Percentiles rank a stretch among this genome's conserved stretches.
Conservation (phyloP, 2,888 invertebrate species). For the Tupiocoris notatus region DNA sequence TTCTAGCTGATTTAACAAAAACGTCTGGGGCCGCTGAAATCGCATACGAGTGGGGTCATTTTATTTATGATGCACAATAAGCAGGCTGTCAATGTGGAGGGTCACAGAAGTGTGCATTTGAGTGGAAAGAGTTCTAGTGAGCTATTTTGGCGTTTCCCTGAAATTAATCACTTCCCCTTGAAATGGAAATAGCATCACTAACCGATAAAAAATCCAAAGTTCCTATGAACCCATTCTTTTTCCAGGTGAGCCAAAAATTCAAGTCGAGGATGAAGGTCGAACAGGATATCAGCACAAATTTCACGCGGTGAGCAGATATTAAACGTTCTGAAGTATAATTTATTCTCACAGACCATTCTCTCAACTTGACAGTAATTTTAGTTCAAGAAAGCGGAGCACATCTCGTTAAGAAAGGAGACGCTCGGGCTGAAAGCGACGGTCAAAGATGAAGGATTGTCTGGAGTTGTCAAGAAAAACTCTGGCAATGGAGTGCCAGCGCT, state of each 20-base stretch:
- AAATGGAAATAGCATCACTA: too few species aligned
- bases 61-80: too few species aligned
- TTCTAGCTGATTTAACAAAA: too few species aligned
- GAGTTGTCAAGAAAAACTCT: constrained; percentile 33
- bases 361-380: background rate
- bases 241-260: constrained; percentile 47
- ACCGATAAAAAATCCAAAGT: too few species aligned
- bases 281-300: constrained; percentile 49
- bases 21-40: too few species aligned
- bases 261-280: constrained; percentile 49
- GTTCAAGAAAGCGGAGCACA: constrained; percentile 44
- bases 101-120: too few species aligned
- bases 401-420: constrained; percentile 35
- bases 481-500: constrained; percentile 43
- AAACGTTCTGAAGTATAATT: background rate
- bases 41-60: too few species aligned
- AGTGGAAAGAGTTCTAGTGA: too few species aligned
- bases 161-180: too few species aligned
- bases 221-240: too few species aligned
- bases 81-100: too few species aligned
- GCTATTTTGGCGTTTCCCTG: too few species aligned
- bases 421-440: constrained; percentile 36
- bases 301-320: constrained; percentile 48
- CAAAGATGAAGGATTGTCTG: constrained; percentile 42
- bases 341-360: background rate